These are phyloP conservation scores for Gymnoscopelus braueri DNA, from an alignment of 2,797 vertebrate genomes.

Conservation along the genomic window DNA sequence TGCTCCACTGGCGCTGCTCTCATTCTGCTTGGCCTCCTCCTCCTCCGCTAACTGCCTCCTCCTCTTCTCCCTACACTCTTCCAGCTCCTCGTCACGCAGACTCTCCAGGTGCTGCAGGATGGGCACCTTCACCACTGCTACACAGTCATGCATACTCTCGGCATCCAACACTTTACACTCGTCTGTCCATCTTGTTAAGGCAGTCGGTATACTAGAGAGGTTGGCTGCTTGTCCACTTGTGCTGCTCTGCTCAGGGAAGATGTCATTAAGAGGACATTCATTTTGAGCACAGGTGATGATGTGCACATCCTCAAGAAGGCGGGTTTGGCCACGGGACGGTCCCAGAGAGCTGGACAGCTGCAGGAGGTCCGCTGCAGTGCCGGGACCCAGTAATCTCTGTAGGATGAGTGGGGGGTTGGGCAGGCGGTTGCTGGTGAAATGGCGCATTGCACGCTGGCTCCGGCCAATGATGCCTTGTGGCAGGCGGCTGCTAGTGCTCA, in stretches of 20 bases:
- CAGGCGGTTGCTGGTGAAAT: constrained; percentile 92
- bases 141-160: constrained; percentile 97
- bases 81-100: constrained; percentile 92
- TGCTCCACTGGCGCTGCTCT: constrained; percentile 80
- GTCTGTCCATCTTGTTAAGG: constrained; percentile 95
- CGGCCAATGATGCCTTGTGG: constrained; percentile 90
- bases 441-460: constrained; percentile 92
- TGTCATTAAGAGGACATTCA: constrained; percentile 90
- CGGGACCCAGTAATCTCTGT: constrained; percentile 93
- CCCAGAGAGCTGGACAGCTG: constrained; percentile 95
- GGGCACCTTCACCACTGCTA: constrained; percentile 95
- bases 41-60: constrained; percentile 92
- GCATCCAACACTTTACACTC: constrained; percentile 97
- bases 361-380: constrained; percentile 94
- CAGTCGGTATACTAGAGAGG: constrained; percentile 94
- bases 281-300: constrained; percentile 96
- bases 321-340: constrained; percentile 91
- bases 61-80: constrained; percentile 92
- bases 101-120: constrained; percentile 93
- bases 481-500: constrained; percentile 88
- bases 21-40: constrained; percentile 91
- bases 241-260: constrained; percentile 96
- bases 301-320: constrained; percentile 94
- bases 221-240: constrained; percentile 92
- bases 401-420: constrained; percentile 95